A percentile compares a stretch with the other conserved stretches of the same genome.
Conservation (phyloP, 1,140 invertebrate genomes). For the Trichonephila inaurata region DNA sequence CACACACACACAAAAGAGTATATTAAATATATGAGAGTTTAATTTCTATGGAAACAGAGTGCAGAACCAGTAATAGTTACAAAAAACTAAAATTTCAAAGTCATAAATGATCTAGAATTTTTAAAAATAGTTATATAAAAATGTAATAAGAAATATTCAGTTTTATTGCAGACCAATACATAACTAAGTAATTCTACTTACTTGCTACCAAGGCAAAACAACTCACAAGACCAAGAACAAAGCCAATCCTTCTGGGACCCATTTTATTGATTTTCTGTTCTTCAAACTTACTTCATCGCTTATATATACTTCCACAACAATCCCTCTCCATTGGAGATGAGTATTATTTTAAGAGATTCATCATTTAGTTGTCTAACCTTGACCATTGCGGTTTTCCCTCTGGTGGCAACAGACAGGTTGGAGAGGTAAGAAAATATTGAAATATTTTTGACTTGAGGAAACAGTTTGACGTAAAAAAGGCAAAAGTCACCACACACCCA, state of each 20-base stretch:
- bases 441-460: neutral
- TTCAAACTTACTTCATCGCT: neutral
- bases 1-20: too few species aligned
- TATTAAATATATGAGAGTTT: too few species aligned
- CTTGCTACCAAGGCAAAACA: neutral
- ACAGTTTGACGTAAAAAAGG: neutral
- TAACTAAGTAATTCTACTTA: neutral
- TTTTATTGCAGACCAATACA: neutral
- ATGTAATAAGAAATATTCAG: neutral
- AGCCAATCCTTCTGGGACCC: neutral
- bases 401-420: neutral
- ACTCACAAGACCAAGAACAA: neutral
- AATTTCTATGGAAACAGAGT: too few species aligned
- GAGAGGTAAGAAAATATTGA: neutral
- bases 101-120: too few species aligned
- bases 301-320: neutral
- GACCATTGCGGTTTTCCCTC: conserved; percentile 22
- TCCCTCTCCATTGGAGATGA: neutral
- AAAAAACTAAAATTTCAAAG: too few species aligned
- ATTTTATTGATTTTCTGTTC: neutral
- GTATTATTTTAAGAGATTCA: conserved; percentile 25
- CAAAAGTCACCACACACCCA: neutral
- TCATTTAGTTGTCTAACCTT: conserved; percentile 10
- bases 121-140: too few species aligned
- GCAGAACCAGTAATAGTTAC: too few species aligned